These are phyloP conservation scores for Acronicta leporina DNA, from an alignment of 2,888 invertebrate species.

Conservation along the genomic window DNA sequence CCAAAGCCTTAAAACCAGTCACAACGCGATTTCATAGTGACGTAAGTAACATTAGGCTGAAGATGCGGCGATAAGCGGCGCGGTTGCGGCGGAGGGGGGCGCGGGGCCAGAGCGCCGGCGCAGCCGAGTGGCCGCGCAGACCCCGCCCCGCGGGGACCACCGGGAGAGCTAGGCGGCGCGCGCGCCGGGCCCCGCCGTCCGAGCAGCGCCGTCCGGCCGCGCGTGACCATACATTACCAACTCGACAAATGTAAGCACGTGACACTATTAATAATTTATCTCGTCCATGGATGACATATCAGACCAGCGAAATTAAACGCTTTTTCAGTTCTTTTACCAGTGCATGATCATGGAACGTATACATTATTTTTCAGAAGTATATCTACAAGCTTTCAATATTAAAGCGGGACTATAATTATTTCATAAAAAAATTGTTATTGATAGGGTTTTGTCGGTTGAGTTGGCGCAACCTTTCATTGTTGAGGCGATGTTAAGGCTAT, in stretches of 20 bases:
- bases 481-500: conserved; percentile 58
- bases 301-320: conserved; percentile 55
- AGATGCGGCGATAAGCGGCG: conserved; percentile 84
- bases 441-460: conserved; percentile 30
- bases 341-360: conserved; percentile 31
- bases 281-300: conserved; percentile 60
- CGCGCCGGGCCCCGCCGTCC: conserved; percentile 64
- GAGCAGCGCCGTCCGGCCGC: conserved; percentile 47
- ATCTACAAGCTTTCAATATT: no score
- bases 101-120: conserved; percentile 73
- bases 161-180: conserved; percentile 88
- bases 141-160: conserved; percentile 88
- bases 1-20: conserved; percentile 62
- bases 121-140: conserved; percentile 84
- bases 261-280: conserved; percentile 74
- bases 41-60: conserved; percentile 83
- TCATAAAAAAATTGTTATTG: conserved; percentile 29
- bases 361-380: conserved; percentile 24
- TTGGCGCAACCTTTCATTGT: conserved; percentile 40
- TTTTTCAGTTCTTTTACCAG: conserved; percentile 35
- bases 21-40: conserved; percentile 74
- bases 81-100: conserved; percentile 66
- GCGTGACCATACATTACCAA: conserved; percentile 68
- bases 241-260: conserved; percentile 72
- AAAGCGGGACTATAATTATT: no score